Percentiles rank a stretch among this genome's conserved stretches.
phyloP scores from a whole-genome alignment of 2,113 vertebrate genomes.

The Carollia perspicillata region DNA sequence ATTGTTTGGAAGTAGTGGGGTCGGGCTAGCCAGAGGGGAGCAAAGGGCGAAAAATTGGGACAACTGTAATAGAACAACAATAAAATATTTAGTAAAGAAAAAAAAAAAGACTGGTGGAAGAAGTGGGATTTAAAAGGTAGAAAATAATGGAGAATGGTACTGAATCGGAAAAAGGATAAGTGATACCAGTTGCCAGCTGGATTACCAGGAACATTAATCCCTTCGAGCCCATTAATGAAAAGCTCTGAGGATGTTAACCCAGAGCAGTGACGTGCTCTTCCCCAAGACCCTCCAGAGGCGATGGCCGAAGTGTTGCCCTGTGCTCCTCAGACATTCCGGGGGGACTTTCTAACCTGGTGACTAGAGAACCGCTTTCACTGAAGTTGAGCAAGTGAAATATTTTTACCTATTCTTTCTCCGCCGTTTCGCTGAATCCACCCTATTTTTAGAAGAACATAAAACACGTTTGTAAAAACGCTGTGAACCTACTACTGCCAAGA shows the following conservation, averaged over 20 bases:
- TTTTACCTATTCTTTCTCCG: neutral
- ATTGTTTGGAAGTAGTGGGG: neutral
- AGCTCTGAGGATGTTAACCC: neutral
- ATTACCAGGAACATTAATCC: slow-evolving; percentile 6
- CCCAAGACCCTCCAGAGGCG: neutral
- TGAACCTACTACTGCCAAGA: neutral
- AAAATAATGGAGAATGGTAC: neutral
- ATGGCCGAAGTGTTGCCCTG: neutral
- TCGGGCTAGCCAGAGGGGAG: too few relatives aligned
- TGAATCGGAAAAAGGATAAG: neutral
- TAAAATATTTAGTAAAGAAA: too few relatives aligned
- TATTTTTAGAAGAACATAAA: neutral
- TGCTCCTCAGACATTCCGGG: neutral
- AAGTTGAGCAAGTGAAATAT: neutral
- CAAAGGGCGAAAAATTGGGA: too few relatives aligned
- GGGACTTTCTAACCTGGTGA: neutral
- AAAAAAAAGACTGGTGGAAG: neutral
- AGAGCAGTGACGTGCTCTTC: neutral
- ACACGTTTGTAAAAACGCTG: neutral
- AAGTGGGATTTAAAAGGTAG: neutral
- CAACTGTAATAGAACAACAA: too few relatives aligned
- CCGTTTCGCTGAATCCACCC: neutral
- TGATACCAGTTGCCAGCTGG: neutral
- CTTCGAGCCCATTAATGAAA: neutral
- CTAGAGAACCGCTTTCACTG: neutral